Conservation (phyloP, 2,797 vertebrate species). For the Hipposideros larvatus region DNA sequence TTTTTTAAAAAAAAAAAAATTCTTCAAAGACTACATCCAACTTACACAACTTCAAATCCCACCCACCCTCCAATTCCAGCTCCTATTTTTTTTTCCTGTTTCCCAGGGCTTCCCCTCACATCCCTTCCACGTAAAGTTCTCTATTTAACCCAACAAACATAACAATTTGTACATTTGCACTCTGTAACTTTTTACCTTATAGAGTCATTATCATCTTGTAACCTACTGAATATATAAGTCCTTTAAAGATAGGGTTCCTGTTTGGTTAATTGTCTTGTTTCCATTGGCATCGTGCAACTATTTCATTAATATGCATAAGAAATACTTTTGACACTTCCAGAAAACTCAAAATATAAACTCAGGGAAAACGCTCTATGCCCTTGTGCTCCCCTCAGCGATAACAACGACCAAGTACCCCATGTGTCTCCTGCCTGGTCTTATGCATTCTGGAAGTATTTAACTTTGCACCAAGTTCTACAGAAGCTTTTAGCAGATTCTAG, state of each 20-base stretch:
- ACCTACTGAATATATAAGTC: neutral
- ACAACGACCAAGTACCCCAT: neutral
- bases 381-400: neutral
- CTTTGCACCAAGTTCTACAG: neutral
- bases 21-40: neutral
- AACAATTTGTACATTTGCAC: neutral
- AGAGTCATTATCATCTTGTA: neutral
- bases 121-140: neutral
- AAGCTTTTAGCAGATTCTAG: neutral
- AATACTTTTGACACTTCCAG: neutral
- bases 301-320: neutral
- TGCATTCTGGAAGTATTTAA: constrained; percentile 3
- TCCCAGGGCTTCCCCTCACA: neutral
- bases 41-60: neutral
- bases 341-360: constrained; percentile 8
- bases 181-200: neutral
- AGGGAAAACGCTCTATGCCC: neutral
- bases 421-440: neutral
- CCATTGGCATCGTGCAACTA: neutral
- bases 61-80: neutral
- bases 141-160: neutral
- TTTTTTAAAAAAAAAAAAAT: neutral
- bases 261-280: neutral
- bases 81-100: neutral
- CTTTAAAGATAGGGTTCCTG: constrained; percentile 1